A percentile compares a stretch with the other conserved stretches of the same genome.
Evolutionary conservation across 2,113 vertebrate species (phyloP).

Genomic region (Egretta garzetta): DNA sequence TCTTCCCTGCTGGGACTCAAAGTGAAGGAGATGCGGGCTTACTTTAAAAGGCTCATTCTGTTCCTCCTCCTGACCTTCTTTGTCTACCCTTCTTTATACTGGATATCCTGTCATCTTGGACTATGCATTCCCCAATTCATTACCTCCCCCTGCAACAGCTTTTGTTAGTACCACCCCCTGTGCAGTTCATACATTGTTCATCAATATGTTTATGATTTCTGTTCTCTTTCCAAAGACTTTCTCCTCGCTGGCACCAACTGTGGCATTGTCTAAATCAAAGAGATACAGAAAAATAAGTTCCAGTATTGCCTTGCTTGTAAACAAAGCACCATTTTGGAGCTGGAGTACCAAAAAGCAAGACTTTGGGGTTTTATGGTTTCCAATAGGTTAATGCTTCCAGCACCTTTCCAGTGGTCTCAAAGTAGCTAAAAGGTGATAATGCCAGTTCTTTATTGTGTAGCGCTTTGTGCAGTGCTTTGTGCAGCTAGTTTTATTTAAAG

Average conservation of each 20-base stretch:
- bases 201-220: neutral
- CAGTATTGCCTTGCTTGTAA: neutral
- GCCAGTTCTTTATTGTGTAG: neutral
- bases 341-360: neutral
- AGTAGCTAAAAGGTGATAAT: neutral
- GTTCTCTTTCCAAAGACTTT: conserved; percentile 1
- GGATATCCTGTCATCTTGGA: neutral
- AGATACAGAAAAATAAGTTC: neutral
- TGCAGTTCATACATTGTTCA: conserved; percentile 34
- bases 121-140: neutral
- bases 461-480: neutral
- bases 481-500: neutral
- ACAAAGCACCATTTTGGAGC: neutral
- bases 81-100: neutral
- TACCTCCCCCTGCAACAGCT: neutral
- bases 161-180: neutral
- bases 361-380: neutral
- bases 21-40: neutral
- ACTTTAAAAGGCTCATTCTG: neutral
- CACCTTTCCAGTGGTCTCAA: neutral
- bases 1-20: neutral
- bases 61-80: neutral
- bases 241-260: neutral
- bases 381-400: neutral
- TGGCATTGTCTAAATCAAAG: conserved; percentile 2